A percentile compares a stretch with the other conserved stretches of the same genome.
These are phyloP conservation scores for Aradus depressus DNA, from an alignment of 2,888 invertebrate species.

Conservation along the genomic window DNA sequence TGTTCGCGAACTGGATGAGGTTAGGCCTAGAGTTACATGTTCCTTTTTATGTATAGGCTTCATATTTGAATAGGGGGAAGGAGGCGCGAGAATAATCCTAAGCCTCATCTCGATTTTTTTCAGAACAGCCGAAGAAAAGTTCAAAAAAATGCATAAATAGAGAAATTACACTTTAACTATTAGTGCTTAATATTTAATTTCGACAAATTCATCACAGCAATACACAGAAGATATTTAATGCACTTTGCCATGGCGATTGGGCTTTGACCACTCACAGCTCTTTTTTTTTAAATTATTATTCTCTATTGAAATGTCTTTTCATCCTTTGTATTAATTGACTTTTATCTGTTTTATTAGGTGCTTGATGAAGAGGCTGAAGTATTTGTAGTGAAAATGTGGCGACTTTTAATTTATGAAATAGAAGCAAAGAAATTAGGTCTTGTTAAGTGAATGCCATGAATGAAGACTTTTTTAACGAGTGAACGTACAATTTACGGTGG, in stretches of 20 bases:
- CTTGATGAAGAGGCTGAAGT: slow-evolving; percentile 99
- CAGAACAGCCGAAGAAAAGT: too few relatives aligned
- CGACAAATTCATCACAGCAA: neutral
- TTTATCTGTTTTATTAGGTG: slow-evolving; percentile 51
- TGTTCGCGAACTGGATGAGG: too few relatives aligned
- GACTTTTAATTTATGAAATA: slow-evolving; percentile 96
- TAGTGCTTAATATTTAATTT: neutral
- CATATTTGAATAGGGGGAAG: too few relatives aligned
- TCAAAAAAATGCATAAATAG: too few relatives aligned
- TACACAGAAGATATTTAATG: neutral
- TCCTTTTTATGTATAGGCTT: too few relatives aligned
- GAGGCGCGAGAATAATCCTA: too few relatives aligned
- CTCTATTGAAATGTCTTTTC: neutral
- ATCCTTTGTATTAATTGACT: neutral
- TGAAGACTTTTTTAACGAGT: slow-evolving; percentile 1
- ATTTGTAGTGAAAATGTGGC: slow-evolving; percentile 99
- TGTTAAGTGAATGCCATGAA: slow-evolving; percentile 37
- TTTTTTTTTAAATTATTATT: neutral
- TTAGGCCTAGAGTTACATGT: too few relatives aligned
- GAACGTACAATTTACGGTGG: too few relatives aligned
- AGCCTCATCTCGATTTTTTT: too few relatives aligned
- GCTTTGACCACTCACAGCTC: neutral
- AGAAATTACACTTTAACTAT: neutral
- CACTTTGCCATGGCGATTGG: neutral
- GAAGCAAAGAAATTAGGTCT: slow-evolving; percentile 94